A percentile compares a stretch with the other conserved stretches of the same genome.
These are phyloP conservation scores for Microhierax caerulescens DNA, from an alignment of 2,797 vertebrate species.

Conservation along the genomic window DNA sequence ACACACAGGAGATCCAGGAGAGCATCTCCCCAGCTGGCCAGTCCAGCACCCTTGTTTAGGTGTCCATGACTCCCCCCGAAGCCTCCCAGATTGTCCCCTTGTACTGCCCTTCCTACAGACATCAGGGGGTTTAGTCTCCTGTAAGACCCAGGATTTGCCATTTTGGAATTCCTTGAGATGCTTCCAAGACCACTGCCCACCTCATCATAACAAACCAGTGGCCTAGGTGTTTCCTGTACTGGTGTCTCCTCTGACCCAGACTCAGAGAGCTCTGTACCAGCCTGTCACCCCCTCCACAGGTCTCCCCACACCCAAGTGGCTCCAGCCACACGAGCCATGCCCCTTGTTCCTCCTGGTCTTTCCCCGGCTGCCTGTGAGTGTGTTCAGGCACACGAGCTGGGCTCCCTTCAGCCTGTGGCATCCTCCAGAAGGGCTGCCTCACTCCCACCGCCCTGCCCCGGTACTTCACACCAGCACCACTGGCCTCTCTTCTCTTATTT, in stretches of 20 bases:
- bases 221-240: neutral
- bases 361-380: neutral
- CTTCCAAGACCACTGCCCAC: neutral
- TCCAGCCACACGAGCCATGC: accelerated
- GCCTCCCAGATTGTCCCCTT: neutral
- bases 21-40: neutral
- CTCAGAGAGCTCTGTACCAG: neutral
- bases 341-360: neutral
- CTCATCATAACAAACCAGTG: neutral
- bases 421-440: neutral
- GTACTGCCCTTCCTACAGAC: accelerated
- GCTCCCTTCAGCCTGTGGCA: neutral
- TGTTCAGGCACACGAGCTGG: neutral
- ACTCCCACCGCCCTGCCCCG: neutral
- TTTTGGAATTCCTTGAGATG: neutral
- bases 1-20: neutral
- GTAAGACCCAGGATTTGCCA: neutral
- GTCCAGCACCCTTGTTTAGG: too few relatives aligned
- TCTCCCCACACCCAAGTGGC: accelerated
- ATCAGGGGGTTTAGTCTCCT: neutral
- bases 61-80: neutral
- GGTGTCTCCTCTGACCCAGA: neutral
- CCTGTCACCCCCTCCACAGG: neutral
- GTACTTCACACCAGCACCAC: neutral
- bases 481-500: neutral